These are phyloP conservation scores for Hippocampus comes DNA, from an alignment of 2,113 vertebrate genomes.

Conservation along the genomic window DNA sequence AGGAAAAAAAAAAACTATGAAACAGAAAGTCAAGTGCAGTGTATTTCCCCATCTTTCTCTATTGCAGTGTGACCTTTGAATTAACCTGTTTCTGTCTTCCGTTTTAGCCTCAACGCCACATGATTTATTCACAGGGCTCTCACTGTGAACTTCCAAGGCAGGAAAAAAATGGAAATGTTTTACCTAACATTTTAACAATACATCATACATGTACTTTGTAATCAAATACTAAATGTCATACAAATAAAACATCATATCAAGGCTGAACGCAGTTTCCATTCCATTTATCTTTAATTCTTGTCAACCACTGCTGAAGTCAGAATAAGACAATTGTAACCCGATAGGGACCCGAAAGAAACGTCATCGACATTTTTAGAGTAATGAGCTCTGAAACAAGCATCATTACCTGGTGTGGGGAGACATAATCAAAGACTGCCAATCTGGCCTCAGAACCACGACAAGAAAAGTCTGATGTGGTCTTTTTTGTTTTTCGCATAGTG, in stretches of 20 bases:
- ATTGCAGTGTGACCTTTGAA: conserved; percentile 55
- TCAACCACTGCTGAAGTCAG: no score
- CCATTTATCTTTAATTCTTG: not conserved
- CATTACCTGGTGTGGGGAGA: no score
- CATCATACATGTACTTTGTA: no score
- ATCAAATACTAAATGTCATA: not conserved
- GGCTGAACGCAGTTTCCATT: not conserved
- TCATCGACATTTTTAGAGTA: no score
- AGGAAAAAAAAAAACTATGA: conserved; percentile 15
- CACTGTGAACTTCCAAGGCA: conserved; percentile 17
- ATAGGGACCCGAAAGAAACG: no score
- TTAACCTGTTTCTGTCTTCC: conserved; percentile 52
- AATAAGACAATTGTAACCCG: no score
- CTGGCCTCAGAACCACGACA: no score
- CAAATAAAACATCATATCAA: not conserved
- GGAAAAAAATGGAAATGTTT: not conserved
- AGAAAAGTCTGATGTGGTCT: no score
- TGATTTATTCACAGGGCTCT: conserved; percentile 54
- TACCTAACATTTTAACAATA: no score
- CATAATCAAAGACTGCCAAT: no score
- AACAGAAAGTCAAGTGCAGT: conserved; percentile 23
- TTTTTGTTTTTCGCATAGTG: no score
- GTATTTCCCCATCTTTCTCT: conserved; percentile 22
- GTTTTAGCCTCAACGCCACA: conserved; percentile 33
- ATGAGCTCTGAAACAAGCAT: no score